Evolutionary conservation across 1,140 invertebrate species (phyloP), one percentile per base, ranked within the genome.

Genomic region (Dreissena rostriformis): DNA sequence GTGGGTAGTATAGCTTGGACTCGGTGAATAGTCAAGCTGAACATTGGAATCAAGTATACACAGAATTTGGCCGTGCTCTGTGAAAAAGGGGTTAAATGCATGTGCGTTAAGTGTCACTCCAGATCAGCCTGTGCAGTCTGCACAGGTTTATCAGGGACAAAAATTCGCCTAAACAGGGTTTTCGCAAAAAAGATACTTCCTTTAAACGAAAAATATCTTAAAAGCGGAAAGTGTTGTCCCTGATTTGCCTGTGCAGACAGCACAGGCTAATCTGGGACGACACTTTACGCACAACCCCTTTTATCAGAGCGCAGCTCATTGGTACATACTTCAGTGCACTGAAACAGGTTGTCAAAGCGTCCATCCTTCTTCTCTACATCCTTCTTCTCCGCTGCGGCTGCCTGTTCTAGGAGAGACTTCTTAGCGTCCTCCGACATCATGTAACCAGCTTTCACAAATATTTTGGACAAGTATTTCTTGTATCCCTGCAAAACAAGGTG

Each of bases 361-460:
- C 82, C 85, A n/a, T 81, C 87, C 52, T 77, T 65, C 67, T 87
- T 73, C 78, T 89, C 77, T 39, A 86, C 73, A 14, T 77, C 67
- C 29, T 77, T 77, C 63, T 87, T 74, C 65, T 90, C 88, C 19
- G 73, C 73, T 22, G 86, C 65, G 24, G 75, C 77, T 52, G 88
- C 88, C 55, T 78, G 57, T 81, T 86, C 70, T n/a, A 88, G 73
- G 57, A 89, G 72, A 67, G 79, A n/a, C 26, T 86, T 63, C 61
- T 88, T 86, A 15, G 82, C 52, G 29, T 80, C 63, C 53, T 70
- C 26, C 49, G 89, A 86, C 52, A 90, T 57, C 81, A 86, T 87
- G 79, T 86, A 90, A 39, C 91, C 91, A 51, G 90, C 91, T 70
- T 88, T 86, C 61, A 90, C 87, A 74, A 92, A 89, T 77, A 92